Evolutionary conservation across 2,888 invertebrate species (phyloP), one percentile per base, ranked within the genome.

Genomic region (Cartodere bifasciata): DNA sequence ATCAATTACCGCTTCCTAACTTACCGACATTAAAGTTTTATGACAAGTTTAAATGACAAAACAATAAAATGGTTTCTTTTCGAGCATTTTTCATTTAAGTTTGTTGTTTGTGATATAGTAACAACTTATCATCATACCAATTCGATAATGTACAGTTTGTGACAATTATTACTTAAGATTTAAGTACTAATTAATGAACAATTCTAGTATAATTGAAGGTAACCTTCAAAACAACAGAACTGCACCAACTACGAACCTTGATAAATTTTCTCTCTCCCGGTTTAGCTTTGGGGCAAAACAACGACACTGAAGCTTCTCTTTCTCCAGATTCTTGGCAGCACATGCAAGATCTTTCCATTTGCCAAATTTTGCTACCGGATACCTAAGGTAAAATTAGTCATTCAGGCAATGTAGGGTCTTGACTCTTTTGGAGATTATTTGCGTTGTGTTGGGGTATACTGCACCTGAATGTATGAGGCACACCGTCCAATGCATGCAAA

Each of bases 251-350:
- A 17, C 42, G 43, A 54, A 84, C 85, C 72, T 85, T 87, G 54
- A 81, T 73, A 50, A 84, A 80, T 62, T 83, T 83, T 29, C 82
- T 73, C 49, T 87, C 85, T 39, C 87, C 87, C 35, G 73, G 76
- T 52, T 83, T 83, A 9, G 87, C 84, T 57, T 87, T 86, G 2
- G 90, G 90, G 52, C 91, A 92, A 56, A 80, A 83, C 15, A 91
- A 62, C 4, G 86, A 79, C 6, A 91, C 87, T 11, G 80, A 77
- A 2, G 90, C 90, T 60, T 90, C 90, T 41, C 90, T 67, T 62
- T 90, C 87, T 3, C 88, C 88, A 44, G 86, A 86, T 56, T 91
- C 91, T 60, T 91, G 90, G 53, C 91, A 92, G 56, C 91, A 92
- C 75, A 88, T 91, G 53, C 91, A 91, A 1, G 87, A 87, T 15